These are phyloP conservation scores for Busseola fusca DNA, from an alignment of 2,888 invertebrate species.

Conservation along the genomic window DNA sequence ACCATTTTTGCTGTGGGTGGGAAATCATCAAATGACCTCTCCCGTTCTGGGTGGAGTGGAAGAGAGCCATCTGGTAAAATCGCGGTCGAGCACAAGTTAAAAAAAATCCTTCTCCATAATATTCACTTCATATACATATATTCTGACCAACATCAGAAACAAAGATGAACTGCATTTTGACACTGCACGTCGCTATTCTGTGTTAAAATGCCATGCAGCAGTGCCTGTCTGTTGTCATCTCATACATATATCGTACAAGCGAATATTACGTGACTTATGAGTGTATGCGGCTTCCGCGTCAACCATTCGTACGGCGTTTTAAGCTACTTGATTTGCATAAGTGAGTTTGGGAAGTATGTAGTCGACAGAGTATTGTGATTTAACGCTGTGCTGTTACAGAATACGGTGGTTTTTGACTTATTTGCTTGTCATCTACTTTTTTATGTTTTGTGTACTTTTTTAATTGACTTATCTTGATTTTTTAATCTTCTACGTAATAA, in stretches of 20 bases:
- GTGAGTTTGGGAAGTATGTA: conserved; percentile 47
- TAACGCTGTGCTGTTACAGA: conserved; percentile 30
- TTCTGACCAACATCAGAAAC: not conserved
- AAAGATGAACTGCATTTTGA: conserved; percentile 4
- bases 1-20: no score
- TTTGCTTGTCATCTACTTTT: not conserved
- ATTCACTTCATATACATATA: not conserved
- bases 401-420: conserved; percentile 23
- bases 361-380: conserved; percentile 44
- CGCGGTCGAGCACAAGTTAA: no score
- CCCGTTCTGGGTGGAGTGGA: no score
- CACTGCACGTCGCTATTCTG: not conserved
- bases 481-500: not conserved
- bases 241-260: conserved; percentile 16
- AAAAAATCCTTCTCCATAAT: not conserved
- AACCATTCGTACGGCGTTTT: conserved; percentile 39
- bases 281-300: conserved; percentile 21
- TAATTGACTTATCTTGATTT: not conserved
- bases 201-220: conserved; percentile 22
- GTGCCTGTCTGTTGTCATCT: conserved; percentile 32
- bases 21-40: no score
- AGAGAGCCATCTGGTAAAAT: no score
- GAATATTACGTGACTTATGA: conserved; percentile 48
- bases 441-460: not conserved
- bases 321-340: conserved; percentile 51